These are phyloP conservation scores for Onthophagus sagittarius DNA, from an alignment of 2,888 invertebrate species.

Conservation along the genomic window DNA sequence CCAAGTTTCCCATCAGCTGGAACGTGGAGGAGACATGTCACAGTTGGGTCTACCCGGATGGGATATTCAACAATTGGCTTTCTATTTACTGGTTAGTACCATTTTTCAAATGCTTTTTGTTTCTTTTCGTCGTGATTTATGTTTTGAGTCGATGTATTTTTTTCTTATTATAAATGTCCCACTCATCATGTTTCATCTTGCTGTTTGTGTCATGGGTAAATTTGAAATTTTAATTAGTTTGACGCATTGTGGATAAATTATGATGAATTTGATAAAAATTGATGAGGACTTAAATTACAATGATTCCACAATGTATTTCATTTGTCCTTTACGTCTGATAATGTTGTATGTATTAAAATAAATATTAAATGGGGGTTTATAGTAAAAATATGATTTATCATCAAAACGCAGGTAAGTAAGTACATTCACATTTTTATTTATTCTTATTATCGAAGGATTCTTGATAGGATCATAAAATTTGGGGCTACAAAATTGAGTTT, in stretches of 20 bases:
- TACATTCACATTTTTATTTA: too few species aligned
- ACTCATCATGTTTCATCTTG: neutral
- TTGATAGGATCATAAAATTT: too few species aligned
- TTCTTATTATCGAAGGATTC: too few species aligned
- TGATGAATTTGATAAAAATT: neutral
- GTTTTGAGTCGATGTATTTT: neutral
- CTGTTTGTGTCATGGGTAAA: neutral
- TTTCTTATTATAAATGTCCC: neutral
- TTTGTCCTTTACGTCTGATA: neutral
- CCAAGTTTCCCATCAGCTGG: constrained; percentile 49
- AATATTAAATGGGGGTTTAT: too few species aligned
- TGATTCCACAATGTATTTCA: neutral
- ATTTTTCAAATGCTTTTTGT: constrained; percentile 21
- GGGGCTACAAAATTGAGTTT: too few species aligned
- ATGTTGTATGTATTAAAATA: neutral
- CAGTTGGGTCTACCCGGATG: constrained; percentile 62
- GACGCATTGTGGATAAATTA: neutral
- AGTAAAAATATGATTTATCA: too few species aligned
- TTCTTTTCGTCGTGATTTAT: neutral
- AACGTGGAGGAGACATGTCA: constrained; percentile 42
- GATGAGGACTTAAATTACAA: neutral
- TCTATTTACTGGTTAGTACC: constrained; percentile 66
- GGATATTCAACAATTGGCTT: constrained; percentile 69
- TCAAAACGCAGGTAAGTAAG: too few species aligned
- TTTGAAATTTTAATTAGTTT: neutral